Percentiles rank a stretch among this genome's conserved stretches.
Evolutionary conservation across 1,140 invertebrate genomes (phyloP).

Genomic region (Acromyrmex charruanus): DNA sequence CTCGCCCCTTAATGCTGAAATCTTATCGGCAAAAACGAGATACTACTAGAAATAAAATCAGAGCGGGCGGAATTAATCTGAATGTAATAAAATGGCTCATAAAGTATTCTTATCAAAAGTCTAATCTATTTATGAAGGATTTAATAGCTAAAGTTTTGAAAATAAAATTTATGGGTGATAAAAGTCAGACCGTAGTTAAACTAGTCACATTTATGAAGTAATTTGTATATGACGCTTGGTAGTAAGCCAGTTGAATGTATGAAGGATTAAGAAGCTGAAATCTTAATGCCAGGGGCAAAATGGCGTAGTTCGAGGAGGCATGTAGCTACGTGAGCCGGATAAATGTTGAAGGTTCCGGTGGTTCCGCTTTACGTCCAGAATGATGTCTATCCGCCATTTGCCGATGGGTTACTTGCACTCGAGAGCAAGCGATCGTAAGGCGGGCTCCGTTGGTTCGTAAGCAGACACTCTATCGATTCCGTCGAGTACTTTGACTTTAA

Average conservation of each 20-base stretch:
- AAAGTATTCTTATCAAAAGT: constrained; percentile 7
- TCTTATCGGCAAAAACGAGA: constrained; percentile 2
- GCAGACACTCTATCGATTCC: constrained; percentile 47
- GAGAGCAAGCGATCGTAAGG: constrained; percentile 42
- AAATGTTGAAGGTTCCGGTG: constrained; percentile 36
- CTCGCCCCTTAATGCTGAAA: constrained; percentile 1
- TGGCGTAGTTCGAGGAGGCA: constrained; percentile 3
- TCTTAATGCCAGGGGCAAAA: constrained; percentile 29
- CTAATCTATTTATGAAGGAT: not conserved
- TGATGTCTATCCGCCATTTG: constrained; percentile 61
- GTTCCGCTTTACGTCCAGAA: constrained; percentile 38
- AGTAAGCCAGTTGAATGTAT: not conserved
- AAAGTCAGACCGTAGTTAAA: not conserved
- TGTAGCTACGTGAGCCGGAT: constrained; percentile 53
- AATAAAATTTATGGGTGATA: not conserved
- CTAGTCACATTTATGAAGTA: not conserved
- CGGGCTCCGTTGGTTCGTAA: constrained; percentile 23
- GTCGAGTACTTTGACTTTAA: constrained; percentile 49
- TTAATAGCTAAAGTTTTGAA: not conserved
- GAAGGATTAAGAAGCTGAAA: constrained; percentile 36
- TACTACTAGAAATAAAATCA: constrained; percentile 14
- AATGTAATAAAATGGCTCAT: not conserved
- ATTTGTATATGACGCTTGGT: constrained; percentile 1
- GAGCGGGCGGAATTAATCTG: not conserved
- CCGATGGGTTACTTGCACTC: constrained; percentile 27